phyloP scores from a whole-genome alignment of 2,113 vertebrate species.

The Pseudonaja textilis region DNA sequence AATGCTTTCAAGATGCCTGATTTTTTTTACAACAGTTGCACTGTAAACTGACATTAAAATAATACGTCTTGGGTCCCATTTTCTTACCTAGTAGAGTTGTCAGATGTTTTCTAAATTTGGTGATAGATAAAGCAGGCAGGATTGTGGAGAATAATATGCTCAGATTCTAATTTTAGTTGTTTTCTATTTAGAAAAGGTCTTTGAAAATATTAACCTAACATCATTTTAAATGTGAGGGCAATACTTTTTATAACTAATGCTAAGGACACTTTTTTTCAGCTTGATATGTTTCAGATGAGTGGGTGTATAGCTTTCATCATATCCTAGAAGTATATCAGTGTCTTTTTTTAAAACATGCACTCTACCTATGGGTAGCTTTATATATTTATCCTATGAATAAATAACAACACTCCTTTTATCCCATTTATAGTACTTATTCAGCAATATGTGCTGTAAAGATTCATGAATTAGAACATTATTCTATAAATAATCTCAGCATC shows the following conservation, averaged over 20 bases:
- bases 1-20: not conserved
- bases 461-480: not conserved
- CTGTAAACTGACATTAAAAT: slow-evolving; percentile 11
- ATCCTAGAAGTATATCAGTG: not conserved
- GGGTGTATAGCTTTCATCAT: not conserved
- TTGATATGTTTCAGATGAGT: not conserved
- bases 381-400: not conserved
- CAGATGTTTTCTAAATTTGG: slow-evolving; percentile 12
- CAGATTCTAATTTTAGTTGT: slow-evolving; percentile 6
- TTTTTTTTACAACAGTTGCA: not conserved
- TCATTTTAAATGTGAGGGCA: not conserved
- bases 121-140: not conserved
- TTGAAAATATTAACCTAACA: not conserved
- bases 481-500: not conserved
- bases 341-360: not conserved
- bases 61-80: not conserved
- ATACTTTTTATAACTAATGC: not conserved
- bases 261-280: not conserved
- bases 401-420: not conserved
- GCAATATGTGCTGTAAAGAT: not conserved
- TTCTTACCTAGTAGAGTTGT: not conserved
- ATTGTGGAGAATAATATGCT: not conserved
- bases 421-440: not conserved
- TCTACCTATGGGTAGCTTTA: not conserved
- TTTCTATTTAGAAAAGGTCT: not conserved